phyloP scores from a whole-genome alignment of 1,140 invertebrate species.

The Himalopsyche phryganea region DNA sequence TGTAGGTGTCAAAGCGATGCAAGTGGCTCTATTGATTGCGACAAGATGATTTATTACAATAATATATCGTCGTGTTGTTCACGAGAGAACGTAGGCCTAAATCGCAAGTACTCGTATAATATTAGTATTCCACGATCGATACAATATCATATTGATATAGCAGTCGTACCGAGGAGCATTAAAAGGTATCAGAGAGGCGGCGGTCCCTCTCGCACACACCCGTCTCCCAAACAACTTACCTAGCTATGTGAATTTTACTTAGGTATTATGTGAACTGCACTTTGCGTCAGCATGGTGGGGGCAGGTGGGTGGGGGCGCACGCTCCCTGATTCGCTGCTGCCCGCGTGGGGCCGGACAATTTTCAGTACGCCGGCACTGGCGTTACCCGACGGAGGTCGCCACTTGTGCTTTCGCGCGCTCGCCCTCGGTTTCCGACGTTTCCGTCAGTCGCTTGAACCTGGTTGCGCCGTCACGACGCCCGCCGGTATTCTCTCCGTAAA shows the following conservation, averaged over 20 bases:
- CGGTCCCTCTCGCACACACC: too few relatives aligned
- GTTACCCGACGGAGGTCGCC: too few relatives aligned
- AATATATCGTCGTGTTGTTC: background rate
- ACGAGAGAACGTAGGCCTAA: conserved; percentile 5
- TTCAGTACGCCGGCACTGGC: background rate
- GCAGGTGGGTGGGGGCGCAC: conserved; percentile 8
- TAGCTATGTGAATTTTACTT: too few relatives aligned
- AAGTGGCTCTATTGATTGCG: too few relatives aligned
- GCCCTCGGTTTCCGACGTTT: background rate
- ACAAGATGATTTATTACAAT: too few relatives aligned
- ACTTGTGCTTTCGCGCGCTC: background rate
- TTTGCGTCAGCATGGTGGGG: background rate
- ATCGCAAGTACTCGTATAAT: conserved; percentile 4
- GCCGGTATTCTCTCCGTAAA: conserved; percentile 9
- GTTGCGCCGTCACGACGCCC: conserved; percentile 2
- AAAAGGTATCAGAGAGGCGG: background rate
- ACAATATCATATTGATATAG: conserved; percentile 19
- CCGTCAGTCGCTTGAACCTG: conserved; percentile 17
- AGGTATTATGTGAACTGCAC: background rate
- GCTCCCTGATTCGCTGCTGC: conserved; percentile 14
- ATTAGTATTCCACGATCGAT: conserved; percentile 16
- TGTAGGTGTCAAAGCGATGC: too few relatives aligned
- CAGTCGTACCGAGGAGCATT: background rate
- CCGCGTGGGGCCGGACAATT: conserved; percentile 10
- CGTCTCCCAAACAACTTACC: too few relatives aligned